Evolutionary conservation across 2,888 invertebrate genomes (phyloP).

Genomic region (Dynastes tityus): DNA sequence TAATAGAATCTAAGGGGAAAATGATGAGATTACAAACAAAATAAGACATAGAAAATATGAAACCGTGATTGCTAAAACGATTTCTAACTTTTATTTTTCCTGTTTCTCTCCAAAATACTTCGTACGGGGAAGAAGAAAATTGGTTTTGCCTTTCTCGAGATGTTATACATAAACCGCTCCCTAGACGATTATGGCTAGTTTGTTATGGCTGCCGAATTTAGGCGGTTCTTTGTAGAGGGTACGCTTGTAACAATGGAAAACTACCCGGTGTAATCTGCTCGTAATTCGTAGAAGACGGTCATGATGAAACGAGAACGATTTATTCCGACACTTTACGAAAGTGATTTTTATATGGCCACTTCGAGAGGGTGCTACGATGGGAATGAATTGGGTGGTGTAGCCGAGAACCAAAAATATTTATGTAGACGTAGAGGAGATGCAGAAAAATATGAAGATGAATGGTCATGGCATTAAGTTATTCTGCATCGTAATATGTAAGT

Average conservation of each 20-base stretch:
- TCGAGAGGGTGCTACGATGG: neutral
- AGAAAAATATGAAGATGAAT: too few relatives aligned
- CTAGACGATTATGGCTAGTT: conserved; percentile 22
- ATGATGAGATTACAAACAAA: neutral
- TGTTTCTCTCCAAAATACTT: neutral
- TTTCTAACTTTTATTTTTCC: too few relatives aligned
- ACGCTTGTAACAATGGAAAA: conserved; percentile 25
- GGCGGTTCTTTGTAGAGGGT: neutral
- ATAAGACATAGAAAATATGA: too few relatives aligned
- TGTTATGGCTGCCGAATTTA: conserved; percentile 19
- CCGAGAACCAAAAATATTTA: neutral
- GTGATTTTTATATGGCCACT: conserved; percentile 33
- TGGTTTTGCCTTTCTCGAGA: neutral
- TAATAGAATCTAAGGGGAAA: neutral
- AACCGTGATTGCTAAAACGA: too few relatives aligned
- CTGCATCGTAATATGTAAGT: too few relatives aligned
- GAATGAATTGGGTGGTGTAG: conserved; percentile 18
- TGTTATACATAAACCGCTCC: neutral
- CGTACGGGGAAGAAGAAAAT: neutral
- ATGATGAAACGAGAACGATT: conserved; percentile 31
- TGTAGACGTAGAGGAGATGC: too few relatives aligned
- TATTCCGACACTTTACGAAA: conserved; percentile 21
- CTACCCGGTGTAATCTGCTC: conserved; percentile 20
- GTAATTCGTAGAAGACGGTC: conserved; percentile 5
- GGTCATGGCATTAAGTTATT: too few relatives aligned